A percentile compares a stretch with the other conserved stretches of the same genome.
Evolutionary conservation across 2,888 invertebrate species (phyloP).

Genomic region (Agriotes lineatus): DNA sequence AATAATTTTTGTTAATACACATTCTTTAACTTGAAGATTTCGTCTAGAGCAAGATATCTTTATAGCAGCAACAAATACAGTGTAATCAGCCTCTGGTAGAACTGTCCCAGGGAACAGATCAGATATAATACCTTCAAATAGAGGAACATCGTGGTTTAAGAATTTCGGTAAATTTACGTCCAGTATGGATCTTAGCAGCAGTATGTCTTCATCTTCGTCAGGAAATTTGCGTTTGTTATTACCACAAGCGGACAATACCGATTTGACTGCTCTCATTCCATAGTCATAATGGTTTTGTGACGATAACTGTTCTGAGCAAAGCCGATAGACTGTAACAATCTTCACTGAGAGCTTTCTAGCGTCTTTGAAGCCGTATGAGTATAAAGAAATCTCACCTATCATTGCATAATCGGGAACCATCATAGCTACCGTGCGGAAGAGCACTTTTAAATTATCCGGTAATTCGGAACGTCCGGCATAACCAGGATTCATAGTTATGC

Average conservation of each 20-base stretch:
- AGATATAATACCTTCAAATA: conserved; percentile 89
- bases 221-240: conserved; percentile 85
- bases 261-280: conserved; percentile 91
- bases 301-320: conserved; percentile 88
- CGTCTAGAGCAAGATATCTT: conserved; percentile 71
- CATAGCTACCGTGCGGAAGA: conserved; percentile 91
- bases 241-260: conserved; percentile 85
- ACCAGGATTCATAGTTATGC: conserved; percentile 84
- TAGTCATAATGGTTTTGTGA: conserved; percentile 91
- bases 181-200: conserved; percentile 86
- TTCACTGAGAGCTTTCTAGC: conserved; percentile 83
- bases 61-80: conserved; percentile 76
- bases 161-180: conserved; percentile 96
- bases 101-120: conserved; percentile 89
- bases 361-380: conserved; percentile 84
- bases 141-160: conserved; percentile 87
- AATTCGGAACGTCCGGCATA: conserved; percentile 87
- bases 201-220: conserved; percentile 81
- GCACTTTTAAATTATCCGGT: conserved; percentile 87
- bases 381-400: conserved; percentile 88
- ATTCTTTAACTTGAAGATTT: conserved; percentile 81
- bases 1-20: conserved; percentile 86
- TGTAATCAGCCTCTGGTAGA: conserved; percentile 81
- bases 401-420: conserved; percentile 92
- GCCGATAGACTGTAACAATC: conserved; percentile 84